Base-by-base conservation (phyloP, 2,113 vertebrate species). In the Oriolus oriolus region DNA sequence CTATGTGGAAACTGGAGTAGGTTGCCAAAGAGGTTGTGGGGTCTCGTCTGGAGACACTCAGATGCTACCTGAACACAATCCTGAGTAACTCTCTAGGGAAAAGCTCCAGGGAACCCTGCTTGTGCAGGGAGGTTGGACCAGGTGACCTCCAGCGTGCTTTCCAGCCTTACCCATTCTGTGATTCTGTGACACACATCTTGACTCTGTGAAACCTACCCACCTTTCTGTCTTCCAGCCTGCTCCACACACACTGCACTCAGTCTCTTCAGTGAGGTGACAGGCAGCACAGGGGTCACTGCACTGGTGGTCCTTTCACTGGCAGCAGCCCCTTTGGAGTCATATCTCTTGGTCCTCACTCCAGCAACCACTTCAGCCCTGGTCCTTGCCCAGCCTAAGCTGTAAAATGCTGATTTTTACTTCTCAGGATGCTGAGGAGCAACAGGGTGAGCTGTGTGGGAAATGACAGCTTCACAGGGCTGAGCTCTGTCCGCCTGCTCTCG, bases 381-480 rank as follows among this genome's bases (percentile, higher is more conserved):
- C 19, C 24, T 41, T 85, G 44, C 66, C 61, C 1, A 1, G 16
- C 27, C 56, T 81, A 37, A 82, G 37, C 8, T 97, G 64, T 89
- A 63, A 52, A 87, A 74, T 53, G 52, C n/a, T 66, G 57, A 28
- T 80, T 30, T 18, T 89, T 83, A 87, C 88, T 79, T 44, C 37
- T 64, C 87, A 99, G 99, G 81, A 99, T 99, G 99, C 96, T 99
- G 93, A 98, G 99, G 96, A 99, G 99, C 92, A 99, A 99, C 97
- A 98, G 98, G 10, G 99, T 99, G 96, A 99, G 98, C 98, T 99
- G 99, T 94, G 99, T 99, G 83, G 99, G 98, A 61, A 99, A 99
- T 13, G 98, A 98, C 95, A 99, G 99, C 94, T 99, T 99, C 83
- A 98, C 98, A 6, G 99, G 99, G 16, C 97, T 99, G 94, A 99